A percentile compares a stretch with the other conserved stretches of the same genome.
These are phyloP conservation scores for Sylvicola fuscatus DNA, from an alignment of 2,888 invertebrate genomes.

Conservation along the genomic window DNA sequence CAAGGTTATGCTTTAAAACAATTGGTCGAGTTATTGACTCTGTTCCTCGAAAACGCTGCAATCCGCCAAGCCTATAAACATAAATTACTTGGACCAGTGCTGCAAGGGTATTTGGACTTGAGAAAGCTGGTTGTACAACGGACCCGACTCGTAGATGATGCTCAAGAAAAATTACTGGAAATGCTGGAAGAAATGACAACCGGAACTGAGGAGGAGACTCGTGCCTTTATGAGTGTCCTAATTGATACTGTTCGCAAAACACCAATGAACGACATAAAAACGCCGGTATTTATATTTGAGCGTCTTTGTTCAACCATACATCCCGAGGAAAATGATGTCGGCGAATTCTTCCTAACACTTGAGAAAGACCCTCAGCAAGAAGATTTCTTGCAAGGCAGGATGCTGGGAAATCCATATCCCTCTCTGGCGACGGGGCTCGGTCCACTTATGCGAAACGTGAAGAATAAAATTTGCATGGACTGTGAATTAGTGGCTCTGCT, in stretches of 20 bases:
- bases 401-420: conserved; percentile 96
- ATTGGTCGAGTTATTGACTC: conserved; percentile 67
- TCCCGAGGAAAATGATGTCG: conserved; percentile 91
- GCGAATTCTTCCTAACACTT: conserved; percentile 87
- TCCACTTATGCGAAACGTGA: conserved; percentile 94
- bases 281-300: conserved; percentile 96
- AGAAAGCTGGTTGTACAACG: conserved; percentile 82
- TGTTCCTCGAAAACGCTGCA: conserved; percentile 70
- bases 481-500: conserved; percentile 94
- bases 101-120: conserved; percentile 85
- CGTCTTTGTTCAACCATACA: conserved; percentile 91
- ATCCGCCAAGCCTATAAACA: conserved; percentile 83
- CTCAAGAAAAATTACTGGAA: conserved; percentile 83
- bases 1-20: conserved; percentile 87
- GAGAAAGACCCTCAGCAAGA: conserved; percentile 99
- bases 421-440: conserved; percentile 86
- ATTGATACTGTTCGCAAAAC: conserved; percentile 88
- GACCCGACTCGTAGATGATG: conserved; percentile 87
- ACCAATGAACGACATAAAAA: conserved; percentile 77
- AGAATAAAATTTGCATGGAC: conserved; percentile 96
- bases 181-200: conserved; percentile 88
- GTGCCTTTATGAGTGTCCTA: conserved; percentile 92
- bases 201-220: conserved; percentile 89
- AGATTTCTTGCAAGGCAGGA: conserved; percentile 87
- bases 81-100: conserved; percentile 43